phyloP scores from a whole-genome alignment of 64 coral and sea anemone genomes.

The Actinia equina region DNA sequence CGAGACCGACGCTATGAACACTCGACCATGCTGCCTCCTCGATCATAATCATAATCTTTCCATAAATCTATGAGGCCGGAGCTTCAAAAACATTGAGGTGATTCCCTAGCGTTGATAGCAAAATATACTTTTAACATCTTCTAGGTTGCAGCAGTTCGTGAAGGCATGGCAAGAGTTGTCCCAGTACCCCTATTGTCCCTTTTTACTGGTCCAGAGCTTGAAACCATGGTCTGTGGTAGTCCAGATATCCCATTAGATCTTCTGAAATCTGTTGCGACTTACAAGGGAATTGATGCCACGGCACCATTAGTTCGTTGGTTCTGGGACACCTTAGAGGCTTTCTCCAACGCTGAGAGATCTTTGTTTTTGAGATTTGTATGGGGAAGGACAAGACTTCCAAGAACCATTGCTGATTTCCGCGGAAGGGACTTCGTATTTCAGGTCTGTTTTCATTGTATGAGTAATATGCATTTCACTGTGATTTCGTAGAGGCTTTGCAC shows the following conservation, averaged over 20 bases:
- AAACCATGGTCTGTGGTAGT: constrained; percentile 98
- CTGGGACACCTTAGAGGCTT: constrained; percentile 95
- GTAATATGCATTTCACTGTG: background rate
- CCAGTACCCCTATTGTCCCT: constrained; percentile 91
- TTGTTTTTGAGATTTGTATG: constrained; percentile 96
- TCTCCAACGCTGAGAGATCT: constrained; percentile 95
- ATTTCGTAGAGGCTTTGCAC: too few relatives aligned
- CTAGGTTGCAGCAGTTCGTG: constrained; percentile 75
- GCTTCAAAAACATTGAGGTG: too few relatives aligned
- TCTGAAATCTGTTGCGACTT: constrained; percentile 90
- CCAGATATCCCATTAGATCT: constrained; percentile 95
- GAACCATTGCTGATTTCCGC: constrained; percentile 96
- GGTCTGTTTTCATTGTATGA: constrained; percentile 26
- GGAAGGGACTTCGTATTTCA: constrained; percentile 98
- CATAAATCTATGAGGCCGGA: too few relatives aligned
- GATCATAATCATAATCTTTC: too few relatives aligned
- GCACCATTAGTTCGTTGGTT: constrained; percentile 92
- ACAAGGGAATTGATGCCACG: constrained; percentile 86
- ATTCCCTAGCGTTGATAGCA: too few relatives aligned
- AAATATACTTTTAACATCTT: background rate
- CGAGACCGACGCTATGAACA: too few relatives aligned
- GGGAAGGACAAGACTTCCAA: constrained; percentile 93
- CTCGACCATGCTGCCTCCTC: too few relatives aligned
- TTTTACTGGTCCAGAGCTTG: constrained; percentile 89
- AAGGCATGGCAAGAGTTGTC: constrained; percentile 92